A percentile compares a stretch with the other conserved stretches of the same genome.
Conservation (phyloP, 2,113 vertebrate genomes). For the Gorsachius goisagi region DNA sequence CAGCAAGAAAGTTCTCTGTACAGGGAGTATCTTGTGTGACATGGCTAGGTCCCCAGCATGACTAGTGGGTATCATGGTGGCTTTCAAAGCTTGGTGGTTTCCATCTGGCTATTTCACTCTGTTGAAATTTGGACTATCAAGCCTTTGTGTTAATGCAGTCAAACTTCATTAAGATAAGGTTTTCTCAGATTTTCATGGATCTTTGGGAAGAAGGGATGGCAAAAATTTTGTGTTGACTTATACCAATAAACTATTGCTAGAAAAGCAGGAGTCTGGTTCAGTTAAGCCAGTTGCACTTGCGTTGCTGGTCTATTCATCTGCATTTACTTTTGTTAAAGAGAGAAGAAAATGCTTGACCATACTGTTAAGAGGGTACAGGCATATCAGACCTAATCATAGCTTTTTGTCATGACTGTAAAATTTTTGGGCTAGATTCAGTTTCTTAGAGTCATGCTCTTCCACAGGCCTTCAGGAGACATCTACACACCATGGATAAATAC, state of each 20-base stretch:
- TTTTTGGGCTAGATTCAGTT: not conserved
- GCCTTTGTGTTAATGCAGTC: not conserved
- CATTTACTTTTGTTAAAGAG: not conserved
- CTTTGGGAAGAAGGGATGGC: not conserved
- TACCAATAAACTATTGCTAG: not conserved
- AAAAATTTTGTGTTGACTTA: not conserved
- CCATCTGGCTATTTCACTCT: not conserved
- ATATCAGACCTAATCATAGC: accelerated
- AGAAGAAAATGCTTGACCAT: not conserved
- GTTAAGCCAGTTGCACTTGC: not conserved
- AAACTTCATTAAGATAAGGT: not conserved
- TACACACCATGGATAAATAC: not conserved
- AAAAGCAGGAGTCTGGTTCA: not conserved
- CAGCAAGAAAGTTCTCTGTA: not conserved
- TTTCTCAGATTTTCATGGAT: not conserved
- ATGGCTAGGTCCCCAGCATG: not conserved
- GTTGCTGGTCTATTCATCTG: not conserved
- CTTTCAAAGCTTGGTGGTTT: not conserved
- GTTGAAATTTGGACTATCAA: not conserved
- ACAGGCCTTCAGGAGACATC: not conserved
- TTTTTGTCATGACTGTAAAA: not conserved
- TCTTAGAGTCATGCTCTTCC: not conserved
- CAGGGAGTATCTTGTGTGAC: not conserved
- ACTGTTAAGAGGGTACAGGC: not conserved
- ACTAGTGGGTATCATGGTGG: not conserved